A percentile compares a stretch with the other conserved stretches of the same genome.
phyloP scores from a whole-genome alignment of 2,797 vertebrate genomes.

The Lagocephalus sceleratus region DNA sequence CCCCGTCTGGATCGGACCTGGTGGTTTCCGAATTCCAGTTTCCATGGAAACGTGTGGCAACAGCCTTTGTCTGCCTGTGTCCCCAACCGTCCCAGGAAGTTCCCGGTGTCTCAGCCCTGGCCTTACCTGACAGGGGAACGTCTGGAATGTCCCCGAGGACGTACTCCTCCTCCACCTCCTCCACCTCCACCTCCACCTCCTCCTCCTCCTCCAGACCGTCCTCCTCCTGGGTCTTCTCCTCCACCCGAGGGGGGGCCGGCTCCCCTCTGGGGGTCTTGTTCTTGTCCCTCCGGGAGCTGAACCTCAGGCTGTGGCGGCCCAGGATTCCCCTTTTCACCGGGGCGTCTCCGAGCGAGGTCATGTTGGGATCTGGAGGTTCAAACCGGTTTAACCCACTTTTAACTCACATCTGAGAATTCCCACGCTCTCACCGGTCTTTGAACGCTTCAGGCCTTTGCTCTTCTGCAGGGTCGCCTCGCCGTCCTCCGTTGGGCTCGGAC shows the following conservation, averaged over 20 bases:
- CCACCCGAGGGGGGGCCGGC: neutral
- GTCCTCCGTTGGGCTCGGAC: no score
- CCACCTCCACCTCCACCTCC: constrained; percentile 1
- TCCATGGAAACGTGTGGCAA: no score
- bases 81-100: no score
- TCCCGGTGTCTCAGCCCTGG: no score
- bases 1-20: no score
- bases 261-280: constrained; percentile 9
- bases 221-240: constrained; percentile 7
- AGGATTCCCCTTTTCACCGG: constrained; percentile 32
- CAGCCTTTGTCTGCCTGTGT: no score
- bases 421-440: constrained; percentile 49
- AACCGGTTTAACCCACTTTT: no score
- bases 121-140: constrained; percentile 72
- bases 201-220: constrained; percentile 2
- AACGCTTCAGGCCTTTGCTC: constrained; percentile 5
- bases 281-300: constrained; percentile 38
- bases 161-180: constrained; percentile 53
- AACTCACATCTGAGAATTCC: no score
- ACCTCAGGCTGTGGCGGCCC: constrained; percentile 36
- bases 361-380: constrained; percentile 55
- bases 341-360: neutral
- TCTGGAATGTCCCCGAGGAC: constrained; percentile 64
- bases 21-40: no score
- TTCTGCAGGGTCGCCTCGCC: fast-evolving